Percentiles rank a stretch among this genome's conserved stretches.
Conservation (phyloP, 1,140 invertebrate species). For the Drosophila saltans region DNA sequence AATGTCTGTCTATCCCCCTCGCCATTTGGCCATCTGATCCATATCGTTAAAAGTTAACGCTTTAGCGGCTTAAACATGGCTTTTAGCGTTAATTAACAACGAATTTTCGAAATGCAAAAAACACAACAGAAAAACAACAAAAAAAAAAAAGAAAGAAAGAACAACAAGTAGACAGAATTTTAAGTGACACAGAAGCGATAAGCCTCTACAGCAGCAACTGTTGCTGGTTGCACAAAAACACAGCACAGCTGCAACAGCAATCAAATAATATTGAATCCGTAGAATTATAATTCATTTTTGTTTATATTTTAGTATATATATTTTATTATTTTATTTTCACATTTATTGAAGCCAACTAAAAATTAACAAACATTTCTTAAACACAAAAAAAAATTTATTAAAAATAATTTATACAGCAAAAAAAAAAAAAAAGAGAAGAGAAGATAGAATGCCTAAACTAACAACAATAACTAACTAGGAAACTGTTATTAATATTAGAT, state of each 20-base stretch:
- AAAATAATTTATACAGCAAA: conserved; percentile 52
- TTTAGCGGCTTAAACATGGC: conserved; percentile 80
- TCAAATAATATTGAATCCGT: neutral
- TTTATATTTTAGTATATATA: neutral
- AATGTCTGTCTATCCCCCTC: conserved; percentile 55
- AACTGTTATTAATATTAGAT: neutral
- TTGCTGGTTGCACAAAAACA: conserved; percentile 22
- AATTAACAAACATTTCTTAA: conserved; percentile 71
- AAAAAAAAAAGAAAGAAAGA: conserved; percentile 11
- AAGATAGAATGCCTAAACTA: neutral
- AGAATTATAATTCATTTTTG: neutral
- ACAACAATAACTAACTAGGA: conserved; percentile 16
- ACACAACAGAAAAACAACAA: conserved; percentile 8
- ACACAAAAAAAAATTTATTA: conserved; percentile 51
- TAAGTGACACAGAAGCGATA: conserved; percentile 63
- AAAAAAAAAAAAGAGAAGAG: neutral
- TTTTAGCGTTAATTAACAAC: conserved; percentile 82
- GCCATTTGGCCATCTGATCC: conserved; percentile 54
- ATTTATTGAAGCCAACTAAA: conserved; percentile 76
- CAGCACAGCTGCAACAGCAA: too few relatives aligned
- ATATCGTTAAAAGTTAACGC: conserved; percentile 79
- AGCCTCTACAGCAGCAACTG: conserved; percentile 34
- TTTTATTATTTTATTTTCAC: conserved; percentile 7
- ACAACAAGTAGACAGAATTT: conserved; percentile 73
- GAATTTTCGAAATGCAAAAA: conserved; percentile 67